These are phyloP conservation scores for Apoda limacodes DNA, from an alignment of 2,888 invertebrate genomes.

Conservation along the genomic window DNA sequence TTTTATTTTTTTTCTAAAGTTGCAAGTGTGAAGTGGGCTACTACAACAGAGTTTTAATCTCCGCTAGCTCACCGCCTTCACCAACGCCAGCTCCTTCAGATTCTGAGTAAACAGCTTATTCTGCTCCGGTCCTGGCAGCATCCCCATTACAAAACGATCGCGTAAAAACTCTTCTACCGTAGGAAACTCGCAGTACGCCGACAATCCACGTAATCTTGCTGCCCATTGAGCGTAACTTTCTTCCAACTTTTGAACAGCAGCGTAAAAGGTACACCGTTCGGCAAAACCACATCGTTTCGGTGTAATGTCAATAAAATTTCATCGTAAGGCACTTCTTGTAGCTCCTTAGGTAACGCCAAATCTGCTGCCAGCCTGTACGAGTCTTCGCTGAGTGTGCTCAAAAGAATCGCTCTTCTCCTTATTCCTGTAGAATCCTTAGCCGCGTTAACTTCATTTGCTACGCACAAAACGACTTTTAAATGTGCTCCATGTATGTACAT, in stretches of 20 bases:
- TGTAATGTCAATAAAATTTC: conserved; percentile 18
- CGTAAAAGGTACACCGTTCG: conserved; percentile 23
- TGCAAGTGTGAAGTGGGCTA: no score
- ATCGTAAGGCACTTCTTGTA: conserved; percentile 14
- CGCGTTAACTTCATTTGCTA: no score
- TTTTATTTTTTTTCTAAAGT: no score
- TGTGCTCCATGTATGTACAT: conserved; percentile 12
- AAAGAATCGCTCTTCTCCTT: conserved; percentile 13
- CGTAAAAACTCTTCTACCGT: conserved; percentile 19
- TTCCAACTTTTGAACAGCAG: conserved; percentile 17
- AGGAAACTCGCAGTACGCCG: conserved; percentile 17
- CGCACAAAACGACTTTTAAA: no score
- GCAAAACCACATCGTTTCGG: conserved; percentile 23
- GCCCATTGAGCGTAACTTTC: conserved; percentile 22
- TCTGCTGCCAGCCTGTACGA: conserved; percentile 18
- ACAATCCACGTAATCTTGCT: conserved; percentile 18
- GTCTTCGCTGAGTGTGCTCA: conserved; percentile 16
- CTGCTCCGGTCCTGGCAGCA: conserved; percentile 14
- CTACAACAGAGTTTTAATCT: no score
- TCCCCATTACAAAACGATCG: conserved; percentile 19
- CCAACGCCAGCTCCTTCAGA: background rate
- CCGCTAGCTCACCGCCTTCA: conserved; percentile 1
- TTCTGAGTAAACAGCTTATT: conserved; percentile 4
- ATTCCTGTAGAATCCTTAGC: conserved; percentile 13
- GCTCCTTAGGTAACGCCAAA: conserved; percentile 13